Conservation (phyloP, 2,113 vertebrate species). For the Pygoscelis adeliae region DNA sequence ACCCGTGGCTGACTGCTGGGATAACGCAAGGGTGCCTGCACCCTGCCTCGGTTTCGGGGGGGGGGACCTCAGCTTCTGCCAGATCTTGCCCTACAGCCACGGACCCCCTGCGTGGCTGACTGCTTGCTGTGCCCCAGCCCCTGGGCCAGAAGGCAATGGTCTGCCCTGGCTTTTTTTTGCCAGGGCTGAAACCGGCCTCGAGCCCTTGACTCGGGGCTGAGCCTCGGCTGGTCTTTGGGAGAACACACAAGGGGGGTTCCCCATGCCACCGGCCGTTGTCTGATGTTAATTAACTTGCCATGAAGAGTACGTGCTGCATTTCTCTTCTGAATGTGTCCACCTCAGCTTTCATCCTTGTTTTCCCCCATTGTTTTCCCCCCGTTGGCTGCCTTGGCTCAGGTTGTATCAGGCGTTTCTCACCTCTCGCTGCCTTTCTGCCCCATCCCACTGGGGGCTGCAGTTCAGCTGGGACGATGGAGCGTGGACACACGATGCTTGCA, state of each 20-base stretch:
- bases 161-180: not conserved
- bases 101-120: not conserved
- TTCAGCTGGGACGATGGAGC: not conserved
- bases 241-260: not conserved
- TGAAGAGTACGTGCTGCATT: not conserved
- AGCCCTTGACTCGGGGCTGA: not conserved
- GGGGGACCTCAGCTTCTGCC: not conserved
- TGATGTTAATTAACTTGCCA: not conserved
- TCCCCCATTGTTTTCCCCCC: not conserved
- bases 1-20: not conserved
- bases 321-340: not conserved
- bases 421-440: not conserved
- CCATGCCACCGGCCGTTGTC: fast-evolving
- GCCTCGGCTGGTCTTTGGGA: not conserved
- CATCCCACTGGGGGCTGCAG: not conserved
- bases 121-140: too few relatives aligned
- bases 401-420: fast-evolving
- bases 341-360: not conserved
- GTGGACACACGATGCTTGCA: fast-evolving
- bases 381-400: not conserved
- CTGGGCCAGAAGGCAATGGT: too few relatives aligned
- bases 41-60: not conserved
- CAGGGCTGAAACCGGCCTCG: not conserved
- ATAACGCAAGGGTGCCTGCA: fast-evolving
- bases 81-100: not conserved